These are phyloP conservation scores for Ennomos erosarius DNA, from an alignment of 2,888 invertebrate genomes.

Conservation along the genomic window DNA sequence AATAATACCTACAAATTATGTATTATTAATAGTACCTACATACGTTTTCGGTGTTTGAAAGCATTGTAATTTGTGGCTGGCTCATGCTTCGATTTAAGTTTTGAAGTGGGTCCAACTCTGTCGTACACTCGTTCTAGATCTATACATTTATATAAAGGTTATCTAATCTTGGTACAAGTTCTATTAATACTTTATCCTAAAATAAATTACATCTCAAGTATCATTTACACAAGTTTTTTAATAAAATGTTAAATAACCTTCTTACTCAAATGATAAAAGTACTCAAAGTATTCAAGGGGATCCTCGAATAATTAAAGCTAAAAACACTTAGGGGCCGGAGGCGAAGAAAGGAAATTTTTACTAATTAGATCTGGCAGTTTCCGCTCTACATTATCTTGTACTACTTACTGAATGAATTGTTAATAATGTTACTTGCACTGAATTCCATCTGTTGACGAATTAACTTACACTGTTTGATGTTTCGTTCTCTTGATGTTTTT, in stretches of 20 bases:
- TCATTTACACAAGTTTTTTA: slow-evolving; percentile 3
- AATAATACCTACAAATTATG: no score
- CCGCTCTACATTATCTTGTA: slow-evolving; percentile 37
- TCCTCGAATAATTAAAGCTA: slow-evolving; percentile 37
- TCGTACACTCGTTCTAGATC: no score
- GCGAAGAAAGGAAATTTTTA: slow-evolving; percentile 34
- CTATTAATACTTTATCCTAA: no score
- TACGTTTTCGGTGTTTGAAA: no score
- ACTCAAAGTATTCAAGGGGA: slow-evolving; percentile 34
- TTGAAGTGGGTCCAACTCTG: no score
- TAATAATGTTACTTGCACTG: slow-evolving; percentile 29
- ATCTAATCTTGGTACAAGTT: neutral
- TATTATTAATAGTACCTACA: no score
- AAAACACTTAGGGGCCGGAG: slow-evolving; percentile 41
- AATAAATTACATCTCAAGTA: slow-evolving; percentile 1
- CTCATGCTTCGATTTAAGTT: no score
- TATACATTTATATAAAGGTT: no score
- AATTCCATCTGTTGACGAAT: slow-evolving; percentile 29
- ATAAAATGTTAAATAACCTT: slow-evolving; percentile 12
- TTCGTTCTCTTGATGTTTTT: slow-evolving; percentile 5
- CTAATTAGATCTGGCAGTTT: slow-evolving; percentile 45
- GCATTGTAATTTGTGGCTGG: no score
- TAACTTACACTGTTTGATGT: slow-evolving; percentile 23
- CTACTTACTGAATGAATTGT: slow-evolving; percentile 36
- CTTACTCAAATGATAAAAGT: slow-evolving; percentile 14